These are phyloP conservation scores for Leptinotarsa rubiginosa DNA, from an alignment of 2,888 invertebrate species.

Conservation along the genomic window DNA sequence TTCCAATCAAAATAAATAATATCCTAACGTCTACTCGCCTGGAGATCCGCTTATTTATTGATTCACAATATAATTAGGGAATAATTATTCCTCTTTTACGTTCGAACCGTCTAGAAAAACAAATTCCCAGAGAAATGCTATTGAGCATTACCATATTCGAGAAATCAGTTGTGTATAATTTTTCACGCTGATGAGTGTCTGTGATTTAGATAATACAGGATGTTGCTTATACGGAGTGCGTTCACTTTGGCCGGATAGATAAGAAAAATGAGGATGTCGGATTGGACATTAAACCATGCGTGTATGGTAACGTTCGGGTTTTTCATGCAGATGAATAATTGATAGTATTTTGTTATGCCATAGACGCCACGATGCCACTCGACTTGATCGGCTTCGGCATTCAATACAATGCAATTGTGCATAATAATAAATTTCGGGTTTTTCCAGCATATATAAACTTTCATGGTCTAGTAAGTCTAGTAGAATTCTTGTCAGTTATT, in stretches of 20 bases:
- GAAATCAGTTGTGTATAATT: constrained; percentile 6
- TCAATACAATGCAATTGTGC: neutral
- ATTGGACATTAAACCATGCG: constrained; percentile 7
- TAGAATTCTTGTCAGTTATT: too few species aligned
- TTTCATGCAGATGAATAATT: constrained; percentile 12
- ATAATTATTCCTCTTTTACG: constrained; percentile 10
- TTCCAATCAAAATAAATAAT: neutral
- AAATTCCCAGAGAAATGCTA: constrained; percentile 14
- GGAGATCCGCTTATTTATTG: constrained; percentile 5
- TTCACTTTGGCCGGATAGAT: constrained; percentile 21
- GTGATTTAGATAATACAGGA: constrained; percentile 29
- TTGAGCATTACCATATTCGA: constrained; percentile 12
- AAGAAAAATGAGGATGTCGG: constrained; percentile 24
- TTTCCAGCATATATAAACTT: too few species aligned
- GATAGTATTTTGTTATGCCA: neutral
- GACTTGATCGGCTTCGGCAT: neutral
- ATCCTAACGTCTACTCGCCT: constrained; percentile 7
- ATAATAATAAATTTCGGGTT: neutral
- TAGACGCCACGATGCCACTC: neutral
- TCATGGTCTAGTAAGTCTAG: too few species aligned
- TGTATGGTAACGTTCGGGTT: constrained; percentile 12
- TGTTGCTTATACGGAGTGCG: constrained; percentile 25
- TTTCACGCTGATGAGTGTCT: neutral
- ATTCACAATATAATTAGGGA: constrained; percentile 2
- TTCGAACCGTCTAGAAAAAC: constrained; percentile 15